phyloP scores from a whole-genome alignment of 2,797 vertebrate genomes.

The Sebastes hopkinsi region DNA sequence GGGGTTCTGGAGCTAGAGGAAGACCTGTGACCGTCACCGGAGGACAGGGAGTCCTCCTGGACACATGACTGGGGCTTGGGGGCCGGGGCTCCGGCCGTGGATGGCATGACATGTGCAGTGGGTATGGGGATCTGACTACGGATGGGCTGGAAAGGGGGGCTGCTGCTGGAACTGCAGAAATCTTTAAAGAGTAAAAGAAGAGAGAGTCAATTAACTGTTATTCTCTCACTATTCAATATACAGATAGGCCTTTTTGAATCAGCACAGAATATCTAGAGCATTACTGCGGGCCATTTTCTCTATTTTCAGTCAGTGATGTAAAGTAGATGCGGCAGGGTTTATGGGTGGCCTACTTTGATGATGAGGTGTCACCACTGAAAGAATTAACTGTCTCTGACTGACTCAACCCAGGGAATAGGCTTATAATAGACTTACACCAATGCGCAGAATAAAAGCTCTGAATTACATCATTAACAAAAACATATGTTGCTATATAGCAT shows the following conservation, averaged over 20 bases:
- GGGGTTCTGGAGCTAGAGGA: constrained; percentile 79
- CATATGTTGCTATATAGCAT: neutral
- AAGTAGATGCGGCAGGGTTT: constrained; percentile 60
- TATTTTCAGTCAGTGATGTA: constrained; percentile 70
- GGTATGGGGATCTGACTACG: constrained; percentile 94
- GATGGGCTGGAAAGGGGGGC: constrained; percentile 94
- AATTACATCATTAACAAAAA: constrained; percentile 28
- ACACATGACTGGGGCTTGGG: constrained; percentile 83
- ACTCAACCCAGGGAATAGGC: constrained; percentile 58
- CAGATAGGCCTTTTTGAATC: constrained; percentile 30
- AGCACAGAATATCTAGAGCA: constrained; percentile 40
- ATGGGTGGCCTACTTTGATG: constrained; percentile 74
- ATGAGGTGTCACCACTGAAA: constrained; percentile 67
- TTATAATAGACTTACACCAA: constrained; percentile 60
- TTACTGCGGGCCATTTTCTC: constrained; percentile 52
- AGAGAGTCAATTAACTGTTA: neutral
- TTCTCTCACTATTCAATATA: constrained; percentile 2
- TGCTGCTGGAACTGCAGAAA: constrained; percentile 88
- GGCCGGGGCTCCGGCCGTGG: constrained; percentile 87
- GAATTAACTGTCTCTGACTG: constrained; percentile 64
- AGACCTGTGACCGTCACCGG: constrained; percentile 65
- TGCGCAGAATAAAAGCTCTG: constrained; percentile 16
- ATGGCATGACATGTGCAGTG: constrained; percentile 98
- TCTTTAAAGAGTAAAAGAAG: constrained; percentile 75
- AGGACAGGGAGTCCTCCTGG: constrained; percentile 72